Evolutionary conservation across 2,113 vertebrate species (phyloP).

Genomic region (Gracilinanus agilis): DNA sequence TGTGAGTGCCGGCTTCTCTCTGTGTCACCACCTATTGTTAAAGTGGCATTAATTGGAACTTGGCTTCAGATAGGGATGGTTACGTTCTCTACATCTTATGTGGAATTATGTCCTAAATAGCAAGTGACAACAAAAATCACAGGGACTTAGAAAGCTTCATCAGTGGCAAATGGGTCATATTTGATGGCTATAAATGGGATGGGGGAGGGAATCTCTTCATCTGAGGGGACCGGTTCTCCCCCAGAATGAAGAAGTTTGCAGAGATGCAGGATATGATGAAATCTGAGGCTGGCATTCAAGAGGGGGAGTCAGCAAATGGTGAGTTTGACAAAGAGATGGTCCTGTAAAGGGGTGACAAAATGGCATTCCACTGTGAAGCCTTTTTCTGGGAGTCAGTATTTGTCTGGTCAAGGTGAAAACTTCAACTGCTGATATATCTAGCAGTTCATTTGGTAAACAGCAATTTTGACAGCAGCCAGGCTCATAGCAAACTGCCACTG

Average conservation of each 20-base stretch:
- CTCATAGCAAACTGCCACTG: constrained; percentile 84
- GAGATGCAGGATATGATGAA: background rate
- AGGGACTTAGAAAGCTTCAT: constrained; percentile 44
- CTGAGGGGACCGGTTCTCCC: constrained; percentile 11
- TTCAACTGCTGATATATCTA: constrained; percentile 72
- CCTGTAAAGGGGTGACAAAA: background rate
- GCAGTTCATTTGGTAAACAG: constrained; percentile 76
- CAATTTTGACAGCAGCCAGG: constrained; percentile 82
- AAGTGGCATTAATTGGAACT: constrained; percentile 49
- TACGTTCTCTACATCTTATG: constrained; percentile 1
- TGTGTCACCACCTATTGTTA: constrained; percentile 55
- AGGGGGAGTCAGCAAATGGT: background rate
- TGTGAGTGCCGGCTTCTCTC: constrained; percentile 64
- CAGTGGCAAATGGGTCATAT: constrained; percentile 33
- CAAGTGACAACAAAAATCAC: background rate
- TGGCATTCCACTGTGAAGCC: constrained; percentile 44
- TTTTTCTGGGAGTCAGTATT: constrained; percentile 66
- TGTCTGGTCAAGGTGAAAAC: constrained; percentile 71
- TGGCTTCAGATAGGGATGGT: constrained; percentile 1
- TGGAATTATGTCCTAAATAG: background rate
- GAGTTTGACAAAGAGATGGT: background rate
- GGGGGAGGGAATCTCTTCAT: background rate
- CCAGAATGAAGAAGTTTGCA: background rate
- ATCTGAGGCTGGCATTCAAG: background rate
- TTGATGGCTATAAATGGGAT: background rate